A percentile compares a stretch with the other conserved stretches of the same genome.
phyloP scores from a whole-genome alignment of 2,888 invertebrate genomes.

The Acleris cristana region DNA sequence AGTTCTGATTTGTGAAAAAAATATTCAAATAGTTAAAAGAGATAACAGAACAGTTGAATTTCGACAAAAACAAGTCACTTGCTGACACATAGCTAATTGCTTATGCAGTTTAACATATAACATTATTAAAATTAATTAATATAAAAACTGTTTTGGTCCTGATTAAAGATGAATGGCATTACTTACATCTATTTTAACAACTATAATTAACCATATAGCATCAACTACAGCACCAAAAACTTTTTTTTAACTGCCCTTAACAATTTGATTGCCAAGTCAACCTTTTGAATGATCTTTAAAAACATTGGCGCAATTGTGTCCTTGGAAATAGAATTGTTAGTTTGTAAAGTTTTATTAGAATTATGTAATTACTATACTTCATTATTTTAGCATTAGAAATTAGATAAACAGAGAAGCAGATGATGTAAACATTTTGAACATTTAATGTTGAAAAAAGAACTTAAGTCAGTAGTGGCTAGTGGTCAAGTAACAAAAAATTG shows the following conservation, averaged over 20 bases:
- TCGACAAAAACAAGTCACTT: no score
- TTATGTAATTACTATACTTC: not conserved
- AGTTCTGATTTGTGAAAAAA: no score
- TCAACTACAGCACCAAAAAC: not conserved
- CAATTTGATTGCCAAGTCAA: not conserved
- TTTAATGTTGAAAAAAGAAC: no score
- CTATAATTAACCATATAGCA: not conserved
- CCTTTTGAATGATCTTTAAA: not conserved
- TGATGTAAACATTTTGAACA: no score
- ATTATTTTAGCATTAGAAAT: no score
- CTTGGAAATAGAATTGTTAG: slow-evolving; percentile 4
- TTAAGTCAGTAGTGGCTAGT: no score
- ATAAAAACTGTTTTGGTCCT: not conserved
- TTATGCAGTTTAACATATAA: not conserved
- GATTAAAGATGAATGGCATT: not conserved
- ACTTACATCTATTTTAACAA: not conserved
- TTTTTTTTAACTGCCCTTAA: not conserved
- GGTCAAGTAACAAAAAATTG: no score
- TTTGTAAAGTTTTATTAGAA: slow-evolving; percentile 1
- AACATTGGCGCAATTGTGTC: not conserved
- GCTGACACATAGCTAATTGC: not conserved
- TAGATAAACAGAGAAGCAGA: no score
- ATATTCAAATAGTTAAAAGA: no score
- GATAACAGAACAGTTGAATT: no score
- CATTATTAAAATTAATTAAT: not conserved